Base-by-base conservation (phyloP, 2,113 vertebrate species). In the Polypterus bichir region DNA sequence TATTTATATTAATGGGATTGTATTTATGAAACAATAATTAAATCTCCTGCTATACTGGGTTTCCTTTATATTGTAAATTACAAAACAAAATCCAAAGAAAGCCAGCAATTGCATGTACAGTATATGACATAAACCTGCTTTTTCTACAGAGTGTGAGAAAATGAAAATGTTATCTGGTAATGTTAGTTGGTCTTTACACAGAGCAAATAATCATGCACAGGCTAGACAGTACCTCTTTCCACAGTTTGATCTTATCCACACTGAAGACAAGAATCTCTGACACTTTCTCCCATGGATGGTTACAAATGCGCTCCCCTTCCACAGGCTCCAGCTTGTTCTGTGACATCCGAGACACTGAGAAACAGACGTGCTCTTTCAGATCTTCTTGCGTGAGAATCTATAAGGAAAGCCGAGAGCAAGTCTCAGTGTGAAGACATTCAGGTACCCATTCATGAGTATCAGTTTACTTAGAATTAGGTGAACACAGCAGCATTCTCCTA, bases 311-410 rank as follows among this genome's bases (percentile, higher is more conserved):
- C 57, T 7, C 7, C 48, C 5, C 59, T 59, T 44, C 48, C 7
- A 59, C 52, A 65, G 54, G 63, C 7, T 67, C 69, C 27, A 48
- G 4, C 65, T 71, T 69, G 4, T 64, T 54, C 55, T 71, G 49
- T 3, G 48, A 46, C 5, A 68, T 60, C 7, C 1, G 44, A 61
- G 62, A 73, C 66, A 84, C 63, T 61, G 62, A 55, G 4, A 67
- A 76, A 48, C 78, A 77, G n/a, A 80, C 68, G 72, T 76, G 68
- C 68, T 11, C 49, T 54, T 77, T 69, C 65, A 80, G 46, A 60
- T 68, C 67, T 3, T 64, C 61, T 11, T 58, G 59, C 54, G 66
- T 77, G 70, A 77, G 80, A 71, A 78, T 64, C 80, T 86, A 72
- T 59, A 59, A 77, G 61, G 1, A 5, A 64, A 4, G 57, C 3